phyloP scores from a whole-genome alignment of 1,140 invertebrate species.

The Homalodisca vitripennis region DNA sequence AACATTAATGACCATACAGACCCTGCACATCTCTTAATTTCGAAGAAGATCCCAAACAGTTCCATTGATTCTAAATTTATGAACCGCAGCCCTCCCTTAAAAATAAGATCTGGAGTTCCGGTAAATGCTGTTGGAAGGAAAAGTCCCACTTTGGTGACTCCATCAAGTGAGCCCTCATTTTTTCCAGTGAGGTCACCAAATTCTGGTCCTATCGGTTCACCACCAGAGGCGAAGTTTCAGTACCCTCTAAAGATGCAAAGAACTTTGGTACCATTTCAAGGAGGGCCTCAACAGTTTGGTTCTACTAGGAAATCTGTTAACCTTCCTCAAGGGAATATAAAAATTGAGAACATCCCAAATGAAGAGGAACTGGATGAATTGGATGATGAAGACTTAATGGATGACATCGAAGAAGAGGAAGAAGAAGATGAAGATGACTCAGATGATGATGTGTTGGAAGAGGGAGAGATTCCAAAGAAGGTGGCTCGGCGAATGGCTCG shows the following conservation, averaged over 20 bases:
- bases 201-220: not conserved
- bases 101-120: conserved; percentile 23
- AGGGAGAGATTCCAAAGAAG: conserved; percentile 31
- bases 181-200: not conserved
- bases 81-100: conserved; percentile 18
- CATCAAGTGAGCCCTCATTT: conserved; percentile 30
- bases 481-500: conserved; percentile 29
- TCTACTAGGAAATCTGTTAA: conserved; percentile 6
- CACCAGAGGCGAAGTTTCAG: not conserved
- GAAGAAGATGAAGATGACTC: conserved; percentile 45
- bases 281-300: not conserved
- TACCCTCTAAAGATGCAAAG: not conserved
- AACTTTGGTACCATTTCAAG: not conserved
- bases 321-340: not conserved
- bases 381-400: conserved; percentile 32
- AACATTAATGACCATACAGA: not conserved
- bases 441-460: conserved; percentile 40
- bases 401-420: conserved; percentile 37
- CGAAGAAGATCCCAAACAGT: conserved; percentile 11
- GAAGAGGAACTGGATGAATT: conserved; percentile 48
- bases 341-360: conserved; percentile 38
- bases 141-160: conserved; percentile 35
- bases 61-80: conserved; percentile 20
- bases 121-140: conserved; percentile 19
- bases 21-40: not conserved